Percentiles rank a stretch among this genome's conserved stretches.
Evolutionary conservation across 2,797 vertebrate species (phyloP).

Genomic region (Anisognathus igniventris): DNA sequence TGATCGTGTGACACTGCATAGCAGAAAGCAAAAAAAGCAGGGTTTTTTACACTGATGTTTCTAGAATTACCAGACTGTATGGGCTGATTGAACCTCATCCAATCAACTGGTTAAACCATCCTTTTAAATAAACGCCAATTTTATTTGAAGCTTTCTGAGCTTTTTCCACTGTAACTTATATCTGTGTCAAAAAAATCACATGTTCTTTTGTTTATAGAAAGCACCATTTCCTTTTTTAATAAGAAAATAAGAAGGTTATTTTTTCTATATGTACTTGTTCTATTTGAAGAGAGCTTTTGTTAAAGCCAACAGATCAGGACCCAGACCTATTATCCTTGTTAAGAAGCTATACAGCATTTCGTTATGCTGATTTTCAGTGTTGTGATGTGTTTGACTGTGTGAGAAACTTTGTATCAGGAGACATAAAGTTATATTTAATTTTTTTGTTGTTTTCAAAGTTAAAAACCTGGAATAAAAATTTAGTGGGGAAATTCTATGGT

Average conservation of each 20-base stretch:
- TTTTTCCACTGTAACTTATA: slow-evolving; percentile 31
- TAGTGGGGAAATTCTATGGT: slow-evolving; percentile 25
- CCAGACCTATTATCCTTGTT: slow-evolving; percentile 4
- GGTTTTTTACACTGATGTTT: slow-evolving; percentile 17
- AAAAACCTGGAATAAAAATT: slow-evolving; percentile 51
- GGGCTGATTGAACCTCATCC: slow-evolving; percentile 37
- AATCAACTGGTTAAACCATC: slow-evolving; percentile 34
- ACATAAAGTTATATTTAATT: slow-evolving; percentile 46
- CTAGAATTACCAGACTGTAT: neutral
- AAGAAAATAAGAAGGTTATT: slow-evolving; percentile 56
- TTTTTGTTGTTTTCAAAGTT: slow-evolving; percentile 52
- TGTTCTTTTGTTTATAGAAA: slow-evolving; percentile 51
- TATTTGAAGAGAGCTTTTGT: slow-evolving; percentile 60
- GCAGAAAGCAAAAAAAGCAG: neutral
- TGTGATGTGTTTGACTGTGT: slow-evolving; percentile 49
- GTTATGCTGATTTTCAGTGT: slow-evolving; percentile 59
- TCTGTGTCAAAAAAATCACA: neutral
- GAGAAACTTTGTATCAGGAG: slow-evolving; percentile 36
- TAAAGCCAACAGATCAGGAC: slow-evolving; percentile 32
- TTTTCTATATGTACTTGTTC: slow-evolving; percentile 61
- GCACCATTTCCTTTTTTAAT: slow-evolving; percentile 56
- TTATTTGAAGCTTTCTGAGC: slow-evolving; percentile 46
- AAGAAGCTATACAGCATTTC: slow-evolving; percentile 45
- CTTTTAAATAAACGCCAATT: neutral
- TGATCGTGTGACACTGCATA: neutral